phyloP scores from a whole-genome alignment of 2,113 vertebrate species.

The Apodemus sylvaticus region DNA sequence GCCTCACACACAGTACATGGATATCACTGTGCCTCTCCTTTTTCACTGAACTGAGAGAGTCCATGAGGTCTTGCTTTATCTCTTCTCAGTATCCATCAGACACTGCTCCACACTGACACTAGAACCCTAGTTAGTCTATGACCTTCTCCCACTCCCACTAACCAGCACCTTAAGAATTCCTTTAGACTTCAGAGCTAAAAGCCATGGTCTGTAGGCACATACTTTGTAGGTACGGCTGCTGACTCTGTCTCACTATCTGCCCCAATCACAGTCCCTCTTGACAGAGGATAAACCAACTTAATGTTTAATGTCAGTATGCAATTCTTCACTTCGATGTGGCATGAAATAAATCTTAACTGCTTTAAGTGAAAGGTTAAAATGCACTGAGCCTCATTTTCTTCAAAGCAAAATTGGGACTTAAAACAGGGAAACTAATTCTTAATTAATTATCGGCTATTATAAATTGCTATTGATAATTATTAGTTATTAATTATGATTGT shows the following conservation, averaged over 20 bases:
- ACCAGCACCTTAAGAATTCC: not conserved
- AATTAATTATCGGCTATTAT: not conserved
- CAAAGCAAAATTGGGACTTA: not conserved
- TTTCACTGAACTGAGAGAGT: not conserved
- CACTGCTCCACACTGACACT: not conserved
- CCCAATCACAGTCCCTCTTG: not conserved
- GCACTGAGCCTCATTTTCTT: not conserved
- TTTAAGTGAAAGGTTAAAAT: not conserved
- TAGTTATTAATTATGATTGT: no score
- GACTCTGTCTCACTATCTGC: not conserved
- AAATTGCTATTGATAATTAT: no score
- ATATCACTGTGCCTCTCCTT: not conserved
- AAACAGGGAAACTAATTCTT: not conserved
- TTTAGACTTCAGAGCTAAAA: not conserved
- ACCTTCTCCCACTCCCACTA: not conserved
- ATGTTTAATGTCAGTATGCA: not conserved
- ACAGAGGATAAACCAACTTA: not conserved
- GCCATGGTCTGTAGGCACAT: no score
- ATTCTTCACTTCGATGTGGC: not conserved
- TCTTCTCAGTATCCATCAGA: not conserved
- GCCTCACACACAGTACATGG: rapidly evolving
- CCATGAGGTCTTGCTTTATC: not conserved
- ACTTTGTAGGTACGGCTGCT: not conserved
- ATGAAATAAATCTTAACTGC: not conserved
- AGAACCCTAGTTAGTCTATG: not conserved